Conservation (phyloP, 30 jellyfish, hydroid and myxozoan species). For the Aurelia sp. region DNA sequence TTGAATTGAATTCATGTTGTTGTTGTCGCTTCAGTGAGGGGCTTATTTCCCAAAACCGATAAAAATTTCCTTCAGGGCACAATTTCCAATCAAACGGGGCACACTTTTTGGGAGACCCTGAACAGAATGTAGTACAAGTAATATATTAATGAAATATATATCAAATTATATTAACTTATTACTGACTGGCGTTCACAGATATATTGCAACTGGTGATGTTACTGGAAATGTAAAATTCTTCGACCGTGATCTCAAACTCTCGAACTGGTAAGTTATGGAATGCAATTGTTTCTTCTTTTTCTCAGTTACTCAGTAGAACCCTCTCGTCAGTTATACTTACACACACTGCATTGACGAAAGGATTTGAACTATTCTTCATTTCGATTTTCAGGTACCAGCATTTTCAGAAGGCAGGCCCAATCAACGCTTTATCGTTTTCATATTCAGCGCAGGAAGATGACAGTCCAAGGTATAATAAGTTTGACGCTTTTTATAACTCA, state of each 20-base stretch:
- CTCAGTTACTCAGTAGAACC: no score
- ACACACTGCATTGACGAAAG: neutral
- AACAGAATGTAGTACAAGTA: no score
- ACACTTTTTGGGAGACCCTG: no score
- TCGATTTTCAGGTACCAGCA: constrained; percentile 53
- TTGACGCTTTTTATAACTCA: no score
- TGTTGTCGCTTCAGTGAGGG: no score
- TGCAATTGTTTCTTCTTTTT: neutral
- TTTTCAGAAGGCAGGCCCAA: constrained; percentile 65
- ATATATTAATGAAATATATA: no score
- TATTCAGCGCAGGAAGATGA: constrained; percentile 21
- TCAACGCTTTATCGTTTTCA: constrained; percentile 63
- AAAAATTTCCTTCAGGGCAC: no score
- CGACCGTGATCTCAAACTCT: constrained; percentile 71
- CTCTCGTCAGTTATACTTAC: no score
- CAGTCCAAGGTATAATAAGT: constrained; percentile 8
- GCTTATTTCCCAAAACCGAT: no score
- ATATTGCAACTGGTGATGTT: constrained; percentile 89
- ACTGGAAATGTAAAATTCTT: constrained; percentile 84
- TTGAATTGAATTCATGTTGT: no score
- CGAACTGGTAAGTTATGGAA: constrained; percentile 73
- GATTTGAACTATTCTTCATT: neutral
- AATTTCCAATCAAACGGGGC: no score
- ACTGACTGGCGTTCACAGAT: constrained; percentile 17
- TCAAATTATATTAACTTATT: neutral